A percentile compares a stretch with the other conserved stretches of the same genome.
Evolutionary conservation across 2,888 invertebrate genomes (phyloP).

Genomic region (Trichacis sp.): DNA sequence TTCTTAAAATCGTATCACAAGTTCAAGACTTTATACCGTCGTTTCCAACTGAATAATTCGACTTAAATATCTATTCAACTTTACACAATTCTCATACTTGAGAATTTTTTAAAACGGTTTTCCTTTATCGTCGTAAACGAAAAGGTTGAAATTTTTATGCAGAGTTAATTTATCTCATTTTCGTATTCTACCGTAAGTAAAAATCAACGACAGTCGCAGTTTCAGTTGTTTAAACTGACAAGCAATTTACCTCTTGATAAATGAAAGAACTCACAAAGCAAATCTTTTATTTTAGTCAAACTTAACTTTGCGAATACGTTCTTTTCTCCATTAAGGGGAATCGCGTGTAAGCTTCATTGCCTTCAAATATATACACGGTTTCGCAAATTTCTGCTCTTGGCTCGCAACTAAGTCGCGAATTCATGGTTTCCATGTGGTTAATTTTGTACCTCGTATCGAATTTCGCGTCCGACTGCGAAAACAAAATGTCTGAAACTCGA

Average conservation of each 20-base stretch:
- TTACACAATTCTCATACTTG: not conserved
- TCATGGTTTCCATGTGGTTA: not conserved
- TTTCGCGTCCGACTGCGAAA: not conserved
- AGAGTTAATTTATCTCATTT: too few relatives aligned
- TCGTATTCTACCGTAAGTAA: too few relatives aligned
- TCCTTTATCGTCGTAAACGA: not conserved
- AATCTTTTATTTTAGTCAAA: not conserved
- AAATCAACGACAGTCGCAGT: not conserved
- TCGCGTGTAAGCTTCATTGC: not conserved
- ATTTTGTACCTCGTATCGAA: not conserved
- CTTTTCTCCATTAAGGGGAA: not conserved
- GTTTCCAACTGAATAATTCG: not conserved
- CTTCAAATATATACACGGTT: not conserved
- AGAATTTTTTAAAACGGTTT: not conserved
- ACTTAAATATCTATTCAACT: not conserved
- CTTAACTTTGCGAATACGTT: not conserved
- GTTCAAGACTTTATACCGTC: too few relatives aligned
- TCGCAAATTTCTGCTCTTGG: not conserved
- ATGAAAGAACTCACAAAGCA: not conserved
- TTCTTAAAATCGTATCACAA: too few relatives aligned
- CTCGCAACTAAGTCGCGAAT: not conserved
- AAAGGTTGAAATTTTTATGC: not conserved
- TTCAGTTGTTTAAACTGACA: not conserved
- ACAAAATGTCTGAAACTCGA: conserved; percentile 22
- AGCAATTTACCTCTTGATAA: not conserved